Evolutionary conservation across 2,113 vertebrate genomes (phyloP), one percentile per base, ranked within the genome.

Genomic region (Mola mola): DNA sequence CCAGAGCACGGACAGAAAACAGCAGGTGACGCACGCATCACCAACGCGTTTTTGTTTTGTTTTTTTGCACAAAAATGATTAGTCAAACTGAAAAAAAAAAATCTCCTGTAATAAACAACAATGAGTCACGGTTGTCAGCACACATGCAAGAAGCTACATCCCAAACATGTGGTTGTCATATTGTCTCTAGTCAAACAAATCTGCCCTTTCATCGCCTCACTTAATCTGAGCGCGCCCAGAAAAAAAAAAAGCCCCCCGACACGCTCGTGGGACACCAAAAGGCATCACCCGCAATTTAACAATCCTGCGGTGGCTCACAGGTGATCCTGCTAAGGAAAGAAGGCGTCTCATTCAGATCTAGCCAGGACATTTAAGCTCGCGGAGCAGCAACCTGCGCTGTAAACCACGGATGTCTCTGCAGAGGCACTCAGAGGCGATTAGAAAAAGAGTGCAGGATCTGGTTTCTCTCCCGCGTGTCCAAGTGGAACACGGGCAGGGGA

Each of bases 391-490:
- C 10, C 40, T 17, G 3, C 63, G 29, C 52, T 62, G 82, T 61
- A 72, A 57, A 79, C 62, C 79, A 75, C 79, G 84, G 65, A 44
- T 87, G 89, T 84, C 80, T 83, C 76, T 83, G 80, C 78, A 64
- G 79, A 29, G 50, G 72, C 86, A 87, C 90, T 91, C 88, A 83
- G 77, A 85, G 89, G 79, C 82, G 86, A 81, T 91, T 91, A 89
- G 90, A 92, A 91, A 93, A 92, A 72, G 85, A 72, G 85, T 84
- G 55, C 19, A 58, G 84, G 91, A 85, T 98, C 94, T 84, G 89
- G 92, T 96, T 95, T 94, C 94, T 80, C 68, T 84, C 82, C 91
- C 83, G 75, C 83, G 89, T 92, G 93, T 92, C 92, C 81, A 91
- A 91, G 88, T 89, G 91, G 88, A 92, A 90, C 88, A 42, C 73